A percentile compares a stretch with the other conserved stretches of the same genome.
These are phyloP conservation scores for Pristionchus entomophagus DNA, from an alignment of 2,888 invertebrate species.

Conservation along the genomic window DNA sequence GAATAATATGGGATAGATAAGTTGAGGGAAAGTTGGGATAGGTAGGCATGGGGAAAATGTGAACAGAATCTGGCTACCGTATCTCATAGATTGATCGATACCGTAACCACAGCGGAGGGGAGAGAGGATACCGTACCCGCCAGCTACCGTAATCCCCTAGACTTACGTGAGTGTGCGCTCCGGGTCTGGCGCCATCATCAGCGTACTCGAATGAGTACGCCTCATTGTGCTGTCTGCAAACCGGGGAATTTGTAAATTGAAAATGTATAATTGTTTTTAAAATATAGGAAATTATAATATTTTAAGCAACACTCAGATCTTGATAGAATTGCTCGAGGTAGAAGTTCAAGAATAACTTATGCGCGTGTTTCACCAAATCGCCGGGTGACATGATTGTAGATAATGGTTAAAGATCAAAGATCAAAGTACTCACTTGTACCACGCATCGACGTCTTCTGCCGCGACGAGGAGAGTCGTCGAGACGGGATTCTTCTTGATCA, in stretches of 20 bases:
- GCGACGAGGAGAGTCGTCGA: conserved; percentile 71
- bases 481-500: conserved; percentile 73
- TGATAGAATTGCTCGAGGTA: no score
- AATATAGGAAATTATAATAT: no score
- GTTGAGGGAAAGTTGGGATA: background rate
- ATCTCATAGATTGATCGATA: background rate
- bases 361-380: background rate
- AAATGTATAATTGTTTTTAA: no score
- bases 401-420: background rate
- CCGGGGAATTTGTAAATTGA: background rate
- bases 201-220: conserved; percentile 61
- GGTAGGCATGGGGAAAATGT: background rate
- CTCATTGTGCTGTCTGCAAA: conserved; percentile 58
- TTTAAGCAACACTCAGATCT: no score
- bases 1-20: background rate
- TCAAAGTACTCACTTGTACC: conserved; percentile 53
- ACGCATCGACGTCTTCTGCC: conserved; percentile 69
- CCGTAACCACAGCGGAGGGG: background rate
- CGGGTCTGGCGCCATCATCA: conserved; percentile 45
- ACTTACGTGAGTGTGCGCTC: conserved; percentile 35
- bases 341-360: no score
- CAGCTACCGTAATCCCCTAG: background rate
- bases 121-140: background rate
- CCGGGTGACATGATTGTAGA: background rate
- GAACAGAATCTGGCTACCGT: background rate